Evolutionary conservation across 1,140 invertebrate genomes (phyloP).

Genomic region (Radopholus similis): DNA sequence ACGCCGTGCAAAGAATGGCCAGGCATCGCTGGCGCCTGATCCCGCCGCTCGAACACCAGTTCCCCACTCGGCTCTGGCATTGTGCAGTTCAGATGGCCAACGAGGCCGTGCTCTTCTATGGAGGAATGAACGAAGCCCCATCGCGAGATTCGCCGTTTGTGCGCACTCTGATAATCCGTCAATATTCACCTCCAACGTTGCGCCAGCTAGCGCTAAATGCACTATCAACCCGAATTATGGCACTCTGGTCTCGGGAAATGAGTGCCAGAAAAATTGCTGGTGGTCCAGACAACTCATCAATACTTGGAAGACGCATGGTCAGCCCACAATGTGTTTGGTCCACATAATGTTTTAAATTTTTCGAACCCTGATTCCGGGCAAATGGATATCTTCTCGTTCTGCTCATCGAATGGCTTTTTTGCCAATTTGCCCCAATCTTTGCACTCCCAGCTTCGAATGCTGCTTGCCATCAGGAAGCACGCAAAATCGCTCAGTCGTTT

Average conservation of each 20-base stretch:
- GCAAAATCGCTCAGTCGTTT: constrained; percentile 8
- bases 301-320: background rate
- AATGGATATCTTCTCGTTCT: background rate
- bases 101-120: constrained; percentile 6
- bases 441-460: constrained; percentile 1
- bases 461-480: constrained; percentile 2
- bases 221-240: background rate
- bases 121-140: constrained; percentile 12
- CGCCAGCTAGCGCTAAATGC: constrained; percentile 14
- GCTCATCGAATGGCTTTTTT: too few relatives aligned
- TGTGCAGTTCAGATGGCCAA: constrained; percentile 1
- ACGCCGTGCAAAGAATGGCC: background rate
- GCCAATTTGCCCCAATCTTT: constrained; percentile 4
- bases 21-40: constrained; percentile 7
- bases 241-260: constrained; percentile 4
- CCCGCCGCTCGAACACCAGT: constrained; percentile 12
- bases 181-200: background rate
- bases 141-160: constrained; percentile 15
- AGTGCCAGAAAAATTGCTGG: background rate
- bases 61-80: constrained; percentile 14
- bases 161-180: constrained; percentile 9
- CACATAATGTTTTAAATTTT: background rate
- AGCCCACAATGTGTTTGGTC: background rate
- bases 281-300: background rate
- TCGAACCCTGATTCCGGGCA: background rate